These are phyloP conservation scores for Thalassaphorura encarpata DNA, from an alignment of 1,140 invertebrate species.

Conservation along the genomic window DNA sequence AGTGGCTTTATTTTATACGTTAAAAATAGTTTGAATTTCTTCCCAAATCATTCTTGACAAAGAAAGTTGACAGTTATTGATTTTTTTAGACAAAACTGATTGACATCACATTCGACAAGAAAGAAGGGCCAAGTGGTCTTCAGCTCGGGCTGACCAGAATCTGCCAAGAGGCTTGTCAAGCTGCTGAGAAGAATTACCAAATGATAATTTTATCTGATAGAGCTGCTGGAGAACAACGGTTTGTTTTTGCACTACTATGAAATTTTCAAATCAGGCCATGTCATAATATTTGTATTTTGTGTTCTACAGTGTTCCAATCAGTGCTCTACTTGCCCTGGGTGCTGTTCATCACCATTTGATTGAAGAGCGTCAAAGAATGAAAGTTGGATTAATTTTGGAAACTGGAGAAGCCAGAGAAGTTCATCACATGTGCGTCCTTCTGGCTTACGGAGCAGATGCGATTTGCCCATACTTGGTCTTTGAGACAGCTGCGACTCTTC, in stretches of 20 bases:
- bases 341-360: constrained; percentile 94
- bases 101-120: constrained; percentile 74
- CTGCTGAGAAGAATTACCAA: constrained; percentile 70
- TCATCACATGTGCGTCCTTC: constrained; percentile 22
- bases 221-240: constrained; percentile 54
- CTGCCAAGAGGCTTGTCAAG: constrained; percentile 67
- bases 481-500: constrained; percentile 72
- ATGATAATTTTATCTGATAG: constrained; percentile 83
- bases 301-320: constrained; percentile 59
- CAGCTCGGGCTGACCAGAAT: constrained; percentile 65
- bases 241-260: too few species aligned
- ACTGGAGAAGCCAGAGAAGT: constrained; percentile 72
- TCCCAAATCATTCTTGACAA: background rate
- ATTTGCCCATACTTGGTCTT: constrained; percentile 96
- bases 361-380: constrained; percentile 89
- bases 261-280: background rate
- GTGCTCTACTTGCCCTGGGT: constrained; percentile 76
- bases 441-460: constrained; percentile 85
- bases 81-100: constrained; percentile 61
- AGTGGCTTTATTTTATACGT: background rate
- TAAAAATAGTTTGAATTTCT: background rate
- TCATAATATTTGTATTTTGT: constrained; percentile 5
- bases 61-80: too few species aligned
- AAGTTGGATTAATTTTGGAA: constrained; percentile 85
- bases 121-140: constrained; percentile 60